Evolutionary conservation across 2,113 vertebrate genomes (phyloP).

Genomic region (Amphiprion ocellaris): DNA sequence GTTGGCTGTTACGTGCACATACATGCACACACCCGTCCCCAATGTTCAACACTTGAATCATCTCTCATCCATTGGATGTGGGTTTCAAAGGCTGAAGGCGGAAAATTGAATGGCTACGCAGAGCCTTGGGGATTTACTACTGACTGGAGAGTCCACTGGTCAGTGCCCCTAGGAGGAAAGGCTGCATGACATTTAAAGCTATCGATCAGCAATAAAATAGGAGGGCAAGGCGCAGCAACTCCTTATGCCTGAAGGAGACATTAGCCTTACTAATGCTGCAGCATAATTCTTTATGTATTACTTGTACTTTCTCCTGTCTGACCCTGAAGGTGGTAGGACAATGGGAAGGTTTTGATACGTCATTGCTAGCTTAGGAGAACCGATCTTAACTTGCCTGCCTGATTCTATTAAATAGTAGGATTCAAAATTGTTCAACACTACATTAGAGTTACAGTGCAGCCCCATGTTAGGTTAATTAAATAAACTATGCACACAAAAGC

Average conservation of each 20-base stretch:
- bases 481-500: neutral
- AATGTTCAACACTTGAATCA: constrained; percentile 53
- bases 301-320: constrained; percentile 4
- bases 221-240: constrained; percentile 57
- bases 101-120: constrained; percentile 74
- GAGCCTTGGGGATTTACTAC: constrained; percentile 70
- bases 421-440: neutral
- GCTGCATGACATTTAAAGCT: constrained; percentile 66
- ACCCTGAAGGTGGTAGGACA: neutral
- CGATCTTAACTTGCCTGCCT: too few relatives aligned
- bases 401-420: neutral
- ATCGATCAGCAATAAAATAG: constrained; percentile 75
- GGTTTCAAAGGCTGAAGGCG: constrained; percentile 59
- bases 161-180: constrained; percentile 58
- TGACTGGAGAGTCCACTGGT: constrained; percentile 52
- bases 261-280: constrained; percentile 41
- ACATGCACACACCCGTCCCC: neutral
- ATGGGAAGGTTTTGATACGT: neutral
- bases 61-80: constrained; percentile 55
- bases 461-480: neutral
- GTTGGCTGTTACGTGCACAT: neutral
- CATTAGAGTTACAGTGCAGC: neutral
- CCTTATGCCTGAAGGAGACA: constrained; percentile 44
- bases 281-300: constrained; percentile 33
- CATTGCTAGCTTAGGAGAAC: neutral